Base-by-base conservation (phyloP, 2,113 vertebrate species). In the Sisor rabdophorus region DNA sequence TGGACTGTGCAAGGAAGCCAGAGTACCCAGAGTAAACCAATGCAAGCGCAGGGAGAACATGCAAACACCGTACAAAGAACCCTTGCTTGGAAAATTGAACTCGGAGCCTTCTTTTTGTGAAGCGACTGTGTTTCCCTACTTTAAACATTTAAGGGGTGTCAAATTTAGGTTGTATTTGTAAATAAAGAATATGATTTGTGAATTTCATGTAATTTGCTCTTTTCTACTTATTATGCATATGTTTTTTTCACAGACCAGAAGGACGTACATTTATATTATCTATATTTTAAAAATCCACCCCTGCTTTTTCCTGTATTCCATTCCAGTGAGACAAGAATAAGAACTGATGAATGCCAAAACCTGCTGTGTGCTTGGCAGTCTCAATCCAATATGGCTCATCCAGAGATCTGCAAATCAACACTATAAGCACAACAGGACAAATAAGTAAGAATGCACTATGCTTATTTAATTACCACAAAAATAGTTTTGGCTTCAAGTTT, bases 301-400 rank as follows among this genome's bases (percentile, higher is more conserved):
- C 58, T 59, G 47, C 50, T 69, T 26, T 59, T 50, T 63, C 58
- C 47, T 36, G 52, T 48, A 79, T 58, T 78, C 71, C 76, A 75
- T 71, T 79, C 36, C 36, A 71, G 48, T 52, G 50, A 69, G 54
- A 70, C 75, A 77, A 47, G 40, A 69, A 26, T 48, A 69, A 67
- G 65, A 54, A 10, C 56, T 71, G 76, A 24, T 82, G 32, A 79
- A 76, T 61, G 16, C 73, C 47, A 40, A 40, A 53, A 63, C 76
- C 68, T 52, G 60, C 64, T 70, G 28, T 60, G 75, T 68, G 64
- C 36, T 67, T 56, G 64, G 64, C 36, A 69, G 44, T 47, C 30
- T 26, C 32, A 55, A 32, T 78, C 72, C 69, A 72, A 55, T 78
- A 64, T 72, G 69, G 28, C 40, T 77, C 64, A 73, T 73, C 40